phyloP scores from a whole-genome alignment of 1,140 invertebrate species.

The Eriosoma lanigerum region DNA sequence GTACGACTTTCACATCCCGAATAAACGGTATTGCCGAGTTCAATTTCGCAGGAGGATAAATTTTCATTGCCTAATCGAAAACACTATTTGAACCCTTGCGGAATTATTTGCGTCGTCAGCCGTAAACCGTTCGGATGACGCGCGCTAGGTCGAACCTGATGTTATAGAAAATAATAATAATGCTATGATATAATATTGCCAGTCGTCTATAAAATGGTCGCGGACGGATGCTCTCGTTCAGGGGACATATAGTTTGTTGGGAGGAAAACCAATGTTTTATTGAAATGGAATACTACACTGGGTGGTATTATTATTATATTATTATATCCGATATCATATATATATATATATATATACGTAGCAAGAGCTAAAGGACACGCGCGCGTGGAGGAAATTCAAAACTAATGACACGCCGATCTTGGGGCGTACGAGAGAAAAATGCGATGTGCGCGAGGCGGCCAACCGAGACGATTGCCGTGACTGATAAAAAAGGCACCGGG shows the following conservation, averaged over 20 bases:
- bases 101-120: constrained; percentile 24
- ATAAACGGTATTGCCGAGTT: too few species aligned
- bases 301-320: background rate
- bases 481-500: constrained; percentile 40
- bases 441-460: background rate
- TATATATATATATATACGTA: background rate
- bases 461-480: constrained; percentile 42
- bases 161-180: too few species aligned
- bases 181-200: too few species aligned
- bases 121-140: constrained; percentile 4
- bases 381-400: background rate
- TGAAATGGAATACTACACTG: background rate
- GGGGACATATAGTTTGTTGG: background rate
- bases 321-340: background rate
- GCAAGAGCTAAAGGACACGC: too few species aligned
- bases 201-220: background rate
- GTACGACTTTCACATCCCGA: too few species aligned
- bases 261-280: constrained; percentile 18
- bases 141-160: background rate
- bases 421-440: constrained; percentile 35
- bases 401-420: constrained; percentile 32
- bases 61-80: constrained; percentile 33
- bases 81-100: background rate
- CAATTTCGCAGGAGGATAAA: too few species aligned
- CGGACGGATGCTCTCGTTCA: background rate